phyloP scores from a whole-genome alignment of 1,140 invertebrate genomes.

The Anagrus nilaparvatae region DNA sequence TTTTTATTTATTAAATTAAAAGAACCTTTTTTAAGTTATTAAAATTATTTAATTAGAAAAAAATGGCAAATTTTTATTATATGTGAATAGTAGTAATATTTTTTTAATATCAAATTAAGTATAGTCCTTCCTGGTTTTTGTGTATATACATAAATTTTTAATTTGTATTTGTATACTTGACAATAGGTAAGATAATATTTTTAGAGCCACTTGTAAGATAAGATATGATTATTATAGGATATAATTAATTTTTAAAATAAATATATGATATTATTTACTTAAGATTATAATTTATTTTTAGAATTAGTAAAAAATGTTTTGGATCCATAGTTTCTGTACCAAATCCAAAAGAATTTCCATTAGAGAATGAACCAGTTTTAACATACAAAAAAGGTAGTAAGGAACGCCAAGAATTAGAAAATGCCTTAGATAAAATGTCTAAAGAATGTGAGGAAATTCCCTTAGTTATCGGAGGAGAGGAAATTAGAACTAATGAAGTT shows the following conservation, averaged over 20 bases:
- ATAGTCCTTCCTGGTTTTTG: neutral
- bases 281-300: slow-evolving; percentile 17
- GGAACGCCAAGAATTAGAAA: slow-evolving; percentile 68
- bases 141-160: neutral
- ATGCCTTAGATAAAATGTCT: slow-evolving; percentile 57
- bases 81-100: slow-evolving; percentile 13
- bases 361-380: slow-evolving; percentile 74
- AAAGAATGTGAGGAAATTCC: slow-evolving; percentile 72
- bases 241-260: slow-evolving; percentile 2
- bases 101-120: no score
- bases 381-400: slow-evolving; percentile 72
- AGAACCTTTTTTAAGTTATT: no score
- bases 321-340: slow-evolving; percentile 52
- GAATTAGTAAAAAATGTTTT: slow-evolving; percentile 38
- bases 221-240: neutral
- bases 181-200: slow-evolving; percentile 2
- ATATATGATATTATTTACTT: neutral
- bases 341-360: slow-evolving; percentile 56
- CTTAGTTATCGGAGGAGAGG: slow-evolving; percentile 84
- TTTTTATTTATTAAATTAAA: no score
- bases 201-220: slow-evolving; percentile 1
- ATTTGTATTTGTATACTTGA: neutral
- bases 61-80: neutral
- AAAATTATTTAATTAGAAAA: no score
- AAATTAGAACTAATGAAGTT: slow-evolving; percentile 65